These are phyloP conservation scores for Drosophila hawaiiensis DNA, from an alignment of 2,888 invertebrate genomes.

Conservation along the genomic window DNA sequence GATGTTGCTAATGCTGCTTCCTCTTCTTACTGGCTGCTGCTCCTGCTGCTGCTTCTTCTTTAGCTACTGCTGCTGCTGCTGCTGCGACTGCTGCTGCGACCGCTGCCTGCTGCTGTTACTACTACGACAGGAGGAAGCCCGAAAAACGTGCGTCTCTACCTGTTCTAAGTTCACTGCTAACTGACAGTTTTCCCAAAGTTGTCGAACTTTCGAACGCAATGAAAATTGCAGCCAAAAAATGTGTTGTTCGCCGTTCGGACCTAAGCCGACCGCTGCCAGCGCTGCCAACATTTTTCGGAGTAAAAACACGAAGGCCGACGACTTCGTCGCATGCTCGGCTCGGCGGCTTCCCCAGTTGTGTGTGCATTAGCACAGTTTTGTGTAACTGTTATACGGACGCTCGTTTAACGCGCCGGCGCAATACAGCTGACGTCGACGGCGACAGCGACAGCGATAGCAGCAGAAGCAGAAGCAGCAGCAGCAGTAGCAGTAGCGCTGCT, in stretches of 20 bases:
- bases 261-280: slow-evolving; percentile 25
- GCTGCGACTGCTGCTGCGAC: slow-evolving; percentile 25
- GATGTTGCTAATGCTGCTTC: slow-evolving; percentile 29
- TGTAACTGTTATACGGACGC: slow-evolving; percentile 41
- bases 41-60: slow-evolving; percentile 20
- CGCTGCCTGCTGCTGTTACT: slow-evolving; percentile 29
- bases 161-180: slow-evolving; percentile 86
- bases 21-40: slow-evolving; percentile 6
- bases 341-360: slow-evolving; percentile 34
- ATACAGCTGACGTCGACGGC: slow-evolving; percentile 21
- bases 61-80: slow-evolving; percentile 13
- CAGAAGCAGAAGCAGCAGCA: neutral
- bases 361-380: slow-evolving; percentile 40
- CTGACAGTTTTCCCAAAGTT: slow-evolving; percentile 86
- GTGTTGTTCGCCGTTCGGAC: slow-evolving; percentile 13
- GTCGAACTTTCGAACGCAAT: slow-evolving; percentile 85
- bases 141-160: slow-evolving; percentile 86
- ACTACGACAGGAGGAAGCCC: slow-evolving; percentile 78
- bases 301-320: slow-evolving; percentile 27
- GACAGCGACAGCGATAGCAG: neutral
- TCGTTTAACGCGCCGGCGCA: slow-evolving; percentile 49
- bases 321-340: slow-evolving; percentile 4
- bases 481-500: neutral
- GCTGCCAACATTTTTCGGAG: slow-evolving; percentile 48
- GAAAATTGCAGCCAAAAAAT: slow-evolving; percentile 83